Evolutionary conservation across 2,888 invertebrate species (phyloP).

Genomic region (Blomia tropicalis): DNA sequence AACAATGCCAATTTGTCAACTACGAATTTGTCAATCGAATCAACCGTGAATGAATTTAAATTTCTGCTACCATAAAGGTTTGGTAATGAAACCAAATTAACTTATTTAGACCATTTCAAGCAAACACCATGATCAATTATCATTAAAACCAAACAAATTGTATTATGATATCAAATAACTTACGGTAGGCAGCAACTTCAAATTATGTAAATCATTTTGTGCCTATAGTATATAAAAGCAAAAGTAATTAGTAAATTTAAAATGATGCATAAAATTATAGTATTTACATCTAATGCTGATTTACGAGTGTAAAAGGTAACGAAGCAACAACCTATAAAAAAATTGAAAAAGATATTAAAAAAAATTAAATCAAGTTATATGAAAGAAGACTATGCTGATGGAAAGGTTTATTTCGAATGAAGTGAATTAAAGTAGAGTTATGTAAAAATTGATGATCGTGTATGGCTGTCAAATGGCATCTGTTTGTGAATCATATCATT

Average conservation of each 20-base stretch:
- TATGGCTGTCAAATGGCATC: too few relatives aligned
- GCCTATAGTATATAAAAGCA: conserved; percentile 45
- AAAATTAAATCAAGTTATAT: too few relatives aligned
- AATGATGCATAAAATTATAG: too few relatives aligned
- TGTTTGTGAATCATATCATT: too few relatives aligned
- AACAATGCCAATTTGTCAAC: too few relatives aligned
- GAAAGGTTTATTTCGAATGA: too few relatives aligned
- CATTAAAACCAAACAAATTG: too few relatives aligned
- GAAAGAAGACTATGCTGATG: too few relatives aligned
- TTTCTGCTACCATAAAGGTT: neutral
- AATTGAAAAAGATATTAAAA: too few relatives aligned
- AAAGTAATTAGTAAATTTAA: neutral
- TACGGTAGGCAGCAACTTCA: conserved; percentile 97
- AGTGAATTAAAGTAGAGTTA: too few relatives aligned
- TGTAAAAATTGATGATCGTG: too few relatives aligned
- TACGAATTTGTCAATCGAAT: neutral
- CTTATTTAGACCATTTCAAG: neutral
- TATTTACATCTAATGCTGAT: conserved; percentile 60
- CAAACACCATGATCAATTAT: too few relatives aligned
- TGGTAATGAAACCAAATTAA: neutral
- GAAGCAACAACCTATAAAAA: conserved; percentile 99
- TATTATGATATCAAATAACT: conserved; percentile 38
- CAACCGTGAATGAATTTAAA: neutral
- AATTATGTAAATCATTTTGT: conserved; percentile 96
- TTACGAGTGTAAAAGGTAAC: conserved; percentile 97